Base-by-base conservation (phyloP, 2,797 vertebrate species). In the Enteromius afrohamiltoni region DNA sequence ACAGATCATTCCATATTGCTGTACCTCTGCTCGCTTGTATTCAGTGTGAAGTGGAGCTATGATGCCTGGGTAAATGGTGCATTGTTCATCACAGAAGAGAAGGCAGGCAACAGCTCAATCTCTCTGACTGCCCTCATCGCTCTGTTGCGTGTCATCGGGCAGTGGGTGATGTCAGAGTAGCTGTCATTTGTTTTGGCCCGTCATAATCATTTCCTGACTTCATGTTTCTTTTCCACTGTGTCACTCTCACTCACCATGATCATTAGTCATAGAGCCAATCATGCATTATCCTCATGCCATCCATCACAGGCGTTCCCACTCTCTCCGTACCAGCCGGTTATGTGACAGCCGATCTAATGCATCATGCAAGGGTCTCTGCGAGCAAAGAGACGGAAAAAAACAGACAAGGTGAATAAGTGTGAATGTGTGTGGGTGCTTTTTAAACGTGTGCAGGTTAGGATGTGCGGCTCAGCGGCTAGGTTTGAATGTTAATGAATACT, bases 201-300 rank as follows among this genome's bases (percentile, higher is more conserved):
- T 86, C 87, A 86, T 83, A 86, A 85, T 87, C 82, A 69, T 82
- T 84, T 88, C 85, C 84, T 62, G 79, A 77, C 85, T 88, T 71
- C 85, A 88, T 87, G 86, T 88, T 88, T 88, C 85, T 85, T 78
- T 82, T 83, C 80, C 82, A 75, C 82, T 75, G 76, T 88, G 87
- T 89, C 88, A 87, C 86, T 87, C 87, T 85, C 77, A 58, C 85
- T 88, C 64, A 75, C 82, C 49, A 42, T 60, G 73, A 83, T 84
- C 84, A 88, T 89, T 86, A 84, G 82, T 89, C 85, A 88, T 64
- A 55, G 42, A 80, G 71, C 79, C 86, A 88, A 89, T 88, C 87
- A 85, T 86, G 88, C 87, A 83, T 86, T 84, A 88, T 85, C 82
- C 82, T 49, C 23, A 58, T 67, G 71, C 79, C 81, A 86, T 89